Evolutionary conservation across 2,888 invertebrate species (phyloP).

Genomic region (Dicranocentrus wangi): DNA sequence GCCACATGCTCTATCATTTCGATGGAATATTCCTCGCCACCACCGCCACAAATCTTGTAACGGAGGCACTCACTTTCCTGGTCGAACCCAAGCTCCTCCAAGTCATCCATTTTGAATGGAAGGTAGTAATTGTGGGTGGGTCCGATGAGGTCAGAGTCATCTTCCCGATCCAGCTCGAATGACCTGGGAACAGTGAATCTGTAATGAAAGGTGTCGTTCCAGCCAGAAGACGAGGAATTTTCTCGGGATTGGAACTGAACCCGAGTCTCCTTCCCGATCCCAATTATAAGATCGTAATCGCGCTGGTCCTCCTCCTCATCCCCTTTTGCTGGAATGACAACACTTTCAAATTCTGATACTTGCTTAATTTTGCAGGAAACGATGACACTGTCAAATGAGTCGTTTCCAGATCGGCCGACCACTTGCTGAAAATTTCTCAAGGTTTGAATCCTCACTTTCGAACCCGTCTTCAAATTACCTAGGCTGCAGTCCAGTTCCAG

Average conservation of each 20-base stretch:
- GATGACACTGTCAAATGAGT: not conserved
- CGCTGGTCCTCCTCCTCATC: not conserved
- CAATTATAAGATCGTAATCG: not conserved
- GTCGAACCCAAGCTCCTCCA: not conserved
- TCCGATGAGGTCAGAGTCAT: not conserved
- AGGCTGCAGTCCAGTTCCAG: not conserved
- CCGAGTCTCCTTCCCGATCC: not conserved
- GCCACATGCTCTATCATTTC: not conserved
- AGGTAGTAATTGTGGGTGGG: conserved; percentile 11
- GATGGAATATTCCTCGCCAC: not conserved
- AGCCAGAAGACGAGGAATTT: not conserved
- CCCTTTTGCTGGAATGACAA: not conserved
- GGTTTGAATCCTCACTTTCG: not conserved
- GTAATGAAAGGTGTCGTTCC: conserved; percentile 8
- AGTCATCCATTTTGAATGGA: conserved; percentile 2
- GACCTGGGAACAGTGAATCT: conserved; percentile 3
- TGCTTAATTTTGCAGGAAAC: not conserved
- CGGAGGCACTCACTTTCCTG: not conserved
- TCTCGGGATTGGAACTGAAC: not conserved
- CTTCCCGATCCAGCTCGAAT: not conserved
- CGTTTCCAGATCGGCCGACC: not conserved
- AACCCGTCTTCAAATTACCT: not conserved
- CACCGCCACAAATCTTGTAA: not conserved
- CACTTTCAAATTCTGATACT: not conserved
- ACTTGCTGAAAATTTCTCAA: conserved; percentile 15